phyloP scores from a whole-genome alignment of 2,113 vertebrate genomes.

The Xenopus laevis region DNA sequence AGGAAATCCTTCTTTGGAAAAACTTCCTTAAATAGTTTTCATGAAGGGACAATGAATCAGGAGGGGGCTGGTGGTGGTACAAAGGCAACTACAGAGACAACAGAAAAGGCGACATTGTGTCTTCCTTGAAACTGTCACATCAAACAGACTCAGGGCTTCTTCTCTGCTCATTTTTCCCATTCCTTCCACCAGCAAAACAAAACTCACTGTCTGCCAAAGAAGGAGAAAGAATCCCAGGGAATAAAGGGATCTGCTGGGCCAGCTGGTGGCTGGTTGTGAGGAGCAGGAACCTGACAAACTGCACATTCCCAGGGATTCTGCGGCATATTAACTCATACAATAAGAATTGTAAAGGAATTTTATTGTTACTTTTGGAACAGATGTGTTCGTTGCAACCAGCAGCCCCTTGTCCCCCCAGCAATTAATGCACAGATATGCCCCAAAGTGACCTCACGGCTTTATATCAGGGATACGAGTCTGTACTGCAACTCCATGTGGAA shows the following conservation, averaged over 20 bases:
- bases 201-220: conserved; percentile 16
- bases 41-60: conserved; percentile 15
- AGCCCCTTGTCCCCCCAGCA: too few relatives aligned
- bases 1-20: conserved; percentile 3
- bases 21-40: not conserved
- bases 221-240: not conserved
- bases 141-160: not conserved
- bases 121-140: conserved; percentile 23
- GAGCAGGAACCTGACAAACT: not conserved
- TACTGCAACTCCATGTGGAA: too few relatives aligned
- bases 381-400: conserved; percentile 15
- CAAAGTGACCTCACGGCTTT: too few relatives aligned
- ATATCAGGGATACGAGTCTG: too few relatives aligned
- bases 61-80: not conserved
- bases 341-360: conserved; percentile 30
- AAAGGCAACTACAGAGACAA: not conserved
- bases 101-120: conserved; percentile 6
- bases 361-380: not conserved
- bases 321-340: not conserved
- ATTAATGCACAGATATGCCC: too few relatives aligned
- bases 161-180: conserved; percentile 23
- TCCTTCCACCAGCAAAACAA: conserved; percentile 29
- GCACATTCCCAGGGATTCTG: conserved; percentile 5
- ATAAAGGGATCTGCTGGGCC: conserved; percentile 4
- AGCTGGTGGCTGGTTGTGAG: conserved; percentile 20